Evolutionary conservation across 1,140 invertebrate genomes (phyloP).

Genomic region (Plodia interpunctella): DNA sequence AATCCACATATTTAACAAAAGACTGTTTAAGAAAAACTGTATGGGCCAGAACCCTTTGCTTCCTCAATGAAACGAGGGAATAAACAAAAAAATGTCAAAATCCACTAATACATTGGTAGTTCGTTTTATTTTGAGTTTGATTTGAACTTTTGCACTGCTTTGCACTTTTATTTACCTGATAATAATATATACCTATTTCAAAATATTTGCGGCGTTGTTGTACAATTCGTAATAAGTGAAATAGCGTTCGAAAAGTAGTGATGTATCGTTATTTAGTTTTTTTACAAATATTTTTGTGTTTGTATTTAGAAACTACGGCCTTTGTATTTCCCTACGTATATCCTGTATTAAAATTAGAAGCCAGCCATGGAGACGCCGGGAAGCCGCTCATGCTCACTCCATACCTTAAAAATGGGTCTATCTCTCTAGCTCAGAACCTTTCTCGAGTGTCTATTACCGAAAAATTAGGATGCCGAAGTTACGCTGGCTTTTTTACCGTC

Average conservation of each 20-base stretch:
- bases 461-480: conserved; percentile 53
- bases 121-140: no score
- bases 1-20: no score
- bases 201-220: no score
- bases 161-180: no score
- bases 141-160: no score
- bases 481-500: conserved; percentile 85
- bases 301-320: neutral
- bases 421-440: conserved; percentile 48
- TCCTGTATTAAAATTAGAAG: conserved; percentile 47
- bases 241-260: neutral
- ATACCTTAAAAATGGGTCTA: conserved; percentile 77
- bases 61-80: no score
- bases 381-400: conserved; percentile 82
- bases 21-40: no score
- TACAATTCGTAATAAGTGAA: no score
- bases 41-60: no score
- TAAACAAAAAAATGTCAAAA: no score
- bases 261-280: neutral
- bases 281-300: neutral
- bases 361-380: conserved; percentile 71
- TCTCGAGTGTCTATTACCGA: conserved; percentile 52
- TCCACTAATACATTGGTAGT: no score
- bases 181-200: no score
- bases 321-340: conserved; percentile 50